Evolutionary conservation across 2,888 invertebrate genomes (phyloP), one percentile per base, ranked within the genome.

Genomic region (Melinaea menophilus): DNA sequence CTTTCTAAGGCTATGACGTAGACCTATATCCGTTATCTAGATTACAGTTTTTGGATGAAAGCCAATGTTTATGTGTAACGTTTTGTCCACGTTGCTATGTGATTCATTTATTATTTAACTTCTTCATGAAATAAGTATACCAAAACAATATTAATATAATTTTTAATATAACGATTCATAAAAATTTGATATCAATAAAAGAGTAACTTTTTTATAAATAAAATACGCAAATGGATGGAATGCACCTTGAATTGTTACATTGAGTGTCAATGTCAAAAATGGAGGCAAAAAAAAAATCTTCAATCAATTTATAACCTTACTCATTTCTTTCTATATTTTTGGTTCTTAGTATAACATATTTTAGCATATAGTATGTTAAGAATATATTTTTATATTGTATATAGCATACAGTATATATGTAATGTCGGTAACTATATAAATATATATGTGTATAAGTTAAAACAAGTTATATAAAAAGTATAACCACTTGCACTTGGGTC

Each of bases 181-280:
- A 41, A 9, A 9, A 9, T 41, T 41, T 41, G 11, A 41, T 9
- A 41, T 41, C 41, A 41, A 41, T 41, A 41, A 41, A 41, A 9
- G 7, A 2, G 13, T 22, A 48, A 5, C 12, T 48, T 31, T 51
- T 9, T 7, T 13, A 13, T 48, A 31, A 22, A 34, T 54, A 35
- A 45, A 37, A 58, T 56, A 55, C 54, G 9, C 48, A 57, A 54
- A 7, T 41, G 9, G 5, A 7, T 65, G 58, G 61, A 58, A 33
- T 55, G 56, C 54, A 45, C 62, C 59, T 59, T 63, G 63, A 63
- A 59, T 68, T 58, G 63, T 68, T 59, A 58, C 65, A 63, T 62
- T 62, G 55, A 58, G 47, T 58, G 60, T 12, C 58, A 64, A 58
- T 61, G 60, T 58, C 64, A 55, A 62, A 45, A 61, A 47, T 55